These are phyloP conservation scores for Penaeus vannamei DNA, from an alignment of 1,140 invertebrate genomes.

Conservation along the genomic window DNA sequence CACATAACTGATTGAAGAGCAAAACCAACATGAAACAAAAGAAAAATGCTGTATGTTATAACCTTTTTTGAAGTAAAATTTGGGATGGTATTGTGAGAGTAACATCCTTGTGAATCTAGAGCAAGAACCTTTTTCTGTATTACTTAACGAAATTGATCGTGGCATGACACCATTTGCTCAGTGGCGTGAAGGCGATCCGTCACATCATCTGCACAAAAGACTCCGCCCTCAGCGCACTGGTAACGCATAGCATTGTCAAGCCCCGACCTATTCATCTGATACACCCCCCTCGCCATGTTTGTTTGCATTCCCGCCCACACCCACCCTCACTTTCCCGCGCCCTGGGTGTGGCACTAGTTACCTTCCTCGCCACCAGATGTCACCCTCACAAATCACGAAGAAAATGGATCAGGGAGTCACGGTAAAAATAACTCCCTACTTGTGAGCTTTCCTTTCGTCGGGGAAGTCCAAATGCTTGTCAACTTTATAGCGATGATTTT, in stretches of 20 bases:
- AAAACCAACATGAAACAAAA: too few species aligned
- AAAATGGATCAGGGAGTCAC: too few species aligned
- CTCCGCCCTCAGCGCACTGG: slow-evolving; percentile 17
- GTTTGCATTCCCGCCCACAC: slow-evolving; percentile 42
- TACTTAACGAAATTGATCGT: slow-evolving; percentile 60
- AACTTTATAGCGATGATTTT: too few species aligned
- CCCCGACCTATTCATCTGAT: slow-evolving; percentile 50
- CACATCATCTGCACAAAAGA: slow-evolving; percentile 52
- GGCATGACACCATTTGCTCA: slow-evolving; percentile 48
- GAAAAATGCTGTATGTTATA: too few species aligned
- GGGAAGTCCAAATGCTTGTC: too few species aligned
- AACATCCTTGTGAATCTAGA: background rate
- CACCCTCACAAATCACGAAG: background rate
- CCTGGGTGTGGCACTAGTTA: background rate
- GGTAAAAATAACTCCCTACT: background rate
- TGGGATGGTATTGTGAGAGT: too few species aligned
- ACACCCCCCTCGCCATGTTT: slow-evolving; percentile 46
- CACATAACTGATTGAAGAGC: too few species aligned
- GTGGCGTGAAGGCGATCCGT: slow-evolving; percentile 44
- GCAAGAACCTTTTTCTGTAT: slow-evolving; percentile 10
- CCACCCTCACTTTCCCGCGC: background rate
- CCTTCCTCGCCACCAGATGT: slow-evolving; percentile 37
- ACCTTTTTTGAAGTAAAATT: too few species aligned
- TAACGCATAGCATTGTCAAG: slow-evolving; percentile 50
- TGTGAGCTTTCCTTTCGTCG: background rate